Evolutionary conservation across 2,888 invertebrate species (phyloP), one percentile per base, ranked within the genome.

Genomic region (Oeneis ivallda): DNA sequence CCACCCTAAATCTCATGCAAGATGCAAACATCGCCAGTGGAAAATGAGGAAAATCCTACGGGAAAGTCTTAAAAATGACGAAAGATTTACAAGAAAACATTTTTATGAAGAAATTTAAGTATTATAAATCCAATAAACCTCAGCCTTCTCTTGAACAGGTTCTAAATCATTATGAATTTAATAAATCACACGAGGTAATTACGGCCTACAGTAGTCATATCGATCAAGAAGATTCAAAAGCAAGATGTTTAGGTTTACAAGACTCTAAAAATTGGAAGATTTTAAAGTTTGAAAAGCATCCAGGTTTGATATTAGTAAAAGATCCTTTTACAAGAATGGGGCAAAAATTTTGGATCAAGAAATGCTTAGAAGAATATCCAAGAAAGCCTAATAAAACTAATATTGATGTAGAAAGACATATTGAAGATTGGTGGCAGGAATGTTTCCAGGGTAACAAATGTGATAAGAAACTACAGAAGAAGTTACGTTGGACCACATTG

Each of bases 401-500:
- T 84, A 92, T 96, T 72, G 95, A 95, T 79, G 86, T 81, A 70
- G 92, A 92, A 71, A 71, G 76, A 4, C 63, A 75, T 70, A 65
- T 82, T 59, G 85, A 92, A 76, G 88, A 94, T 72, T 94, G 95
- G 96, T 94, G 96, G 96, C 89, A 93, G 71, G 85, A 89, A 71
- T 93, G 93, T 79, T 84, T 89, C 80, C 76, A 79, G 87, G 87
- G 83, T 79, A 82, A 78, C 37, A 71, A 81, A 74, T 73, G 85
- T 83, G 73, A 91, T 76, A 77, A 84, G 76, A 74, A 80, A 72
- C 68, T 92, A 73, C 76, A 82, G 67, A 91, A 86, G 68, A 90
- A 92, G 67, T 84, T 99, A 74, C 92, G 99, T 75, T 99, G 99
- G 99, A 94, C 96, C 1, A 99, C 99, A 0, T 86, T 99, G 43